Evolutionary conservation across 2,797 vertebrate genomes (phyloP), one percentile per base, ranked within the genome.

Genomic region (Myotis daubentonii): DNA sequence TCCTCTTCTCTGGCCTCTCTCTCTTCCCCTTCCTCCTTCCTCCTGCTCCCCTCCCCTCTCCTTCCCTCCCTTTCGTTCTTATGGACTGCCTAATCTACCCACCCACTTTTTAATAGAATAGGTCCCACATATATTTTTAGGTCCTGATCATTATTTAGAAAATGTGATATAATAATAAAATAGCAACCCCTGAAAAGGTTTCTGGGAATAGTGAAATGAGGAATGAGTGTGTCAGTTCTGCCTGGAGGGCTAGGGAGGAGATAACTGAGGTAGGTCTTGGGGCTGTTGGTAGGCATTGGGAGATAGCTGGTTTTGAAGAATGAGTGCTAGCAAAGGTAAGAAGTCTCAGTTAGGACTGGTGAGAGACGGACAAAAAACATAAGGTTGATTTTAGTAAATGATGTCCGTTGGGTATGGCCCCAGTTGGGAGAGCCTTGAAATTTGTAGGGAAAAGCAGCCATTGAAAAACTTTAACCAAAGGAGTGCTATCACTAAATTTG

Each of bases 1-100:
- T 8, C 12, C 16, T 79, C 36, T 79, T 51, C 22, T 38, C n/a
- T 36, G 8, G 51, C 17, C 20, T 23, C 20, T 4, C 6, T 3
- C 23, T 20, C 10, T 49, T 49, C 16, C 28, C 38, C 76, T 20
- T 25, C 13, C 15, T 8, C 33, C 23, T 55, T 53, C 12, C 25
- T 36, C 19, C 9, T 0, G 13, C 2, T 23, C 9, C 4, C 4
- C 6, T 30, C 5, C 7, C 5, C 28, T 20, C 5, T 60, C 36
- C 55, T 30, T 12, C 15, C 5, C 5, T 28, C 11, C 28, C 44
- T 20, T 51, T 13, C 10, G 33, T 47, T 47, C 55, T 66, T 41
- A n/a, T 1, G 15, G 4, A 53, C 81, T 36, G 3, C 4, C 5
- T 25, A 16, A 41, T 72, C 16, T 19, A 19, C 8, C 12, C 10